Percentiles rank a stretch among this genome's conserved stretches.
These are phyloP conservation scores for Dicyrtoma fusca DNA, from an alignment of 2,888 invertebrate genomes.

Conservation along the genomic window DNA sequence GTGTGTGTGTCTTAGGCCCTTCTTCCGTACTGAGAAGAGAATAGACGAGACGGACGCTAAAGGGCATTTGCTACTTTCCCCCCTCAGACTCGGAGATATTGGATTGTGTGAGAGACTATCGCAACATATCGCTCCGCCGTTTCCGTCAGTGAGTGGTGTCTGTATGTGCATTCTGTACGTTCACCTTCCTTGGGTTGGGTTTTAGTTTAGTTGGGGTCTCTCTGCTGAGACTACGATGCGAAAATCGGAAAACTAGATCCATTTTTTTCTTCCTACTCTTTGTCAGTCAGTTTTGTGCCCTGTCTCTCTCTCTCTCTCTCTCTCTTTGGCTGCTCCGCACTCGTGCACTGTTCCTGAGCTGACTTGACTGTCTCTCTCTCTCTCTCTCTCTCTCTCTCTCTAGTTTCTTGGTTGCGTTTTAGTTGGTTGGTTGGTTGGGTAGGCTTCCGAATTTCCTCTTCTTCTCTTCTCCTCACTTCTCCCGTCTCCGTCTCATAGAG, in stretches of 20 bases:
- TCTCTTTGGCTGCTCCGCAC: constrained; percentile 40
- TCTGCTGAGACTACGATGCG: constrained; percentile 31
- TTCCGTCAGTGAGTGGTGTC: not conserved
- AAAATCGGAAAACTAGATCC: constrained; percentile 38
- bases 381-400: constrained; percentile 27
- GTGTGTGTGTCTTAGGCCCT: constrained; percentile 1
- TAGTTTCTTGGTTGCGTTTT: constrained; percentile 36
- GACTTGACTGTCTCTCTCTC: constrained; percentile 23
- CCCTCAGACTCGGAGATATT: constrained; percentile 1
- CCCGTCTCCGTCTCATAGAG: constrained; percentile 40
- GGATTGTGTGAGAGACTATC: constrained; percentile 3
- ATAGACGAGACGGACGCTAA: constrained; percentile 11
- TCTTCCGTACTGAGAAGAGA: not conserved
- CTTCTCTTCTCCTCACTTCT: constrained; percentile 37
- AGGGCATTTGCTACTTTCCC: constrained; percentile 21
- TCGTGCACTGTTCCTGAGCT: constrained; percentile 38
- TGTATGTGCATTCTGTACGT: not conserved
- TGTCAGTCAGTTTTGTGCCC: constrained; percentile 40
- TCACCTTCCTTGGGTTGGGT: no score
- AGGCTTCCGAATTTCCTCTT: constrained; percentile 36
- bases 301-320: constrained; percentile 29
- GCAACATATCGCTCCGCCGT: not conserved
- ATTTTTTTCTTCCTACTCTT: constrained; percentile 36
- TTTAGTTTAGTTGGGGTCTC: not conserved
- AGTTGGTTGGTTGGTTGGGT: constrained; percentile 35